Percentiles rank a stretch among this genome's conserved stretches.
These are phyloP conservation scores for Drosophila neocordata DNA, from an alignment of 1,140 invertebrate genomes.

Conservation along the genomic window DNA sequence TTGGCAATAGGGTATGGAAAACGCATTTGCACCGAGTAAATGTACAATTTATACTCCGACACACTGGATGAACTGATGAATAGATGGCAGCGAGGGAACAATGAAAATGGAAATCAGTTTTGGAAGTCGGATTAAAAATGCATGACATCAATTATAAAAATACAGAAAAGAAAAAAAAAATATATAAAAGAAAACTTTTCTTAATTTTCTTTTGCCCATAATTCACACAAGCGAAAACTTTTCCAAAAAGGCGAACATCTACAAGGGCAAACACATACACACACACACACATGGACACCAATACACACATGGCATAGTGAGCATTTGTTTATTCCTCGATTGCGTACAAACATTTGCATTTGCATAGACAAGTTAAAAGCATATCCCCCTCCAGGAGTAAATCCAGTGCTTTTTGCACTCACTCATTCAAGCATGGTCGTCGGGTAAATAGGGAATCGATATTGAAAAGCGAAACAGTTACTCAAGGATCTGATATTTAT, in stretches of 20 bases:
- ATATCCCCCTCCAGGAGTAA: slow-evolving; percentile 31
- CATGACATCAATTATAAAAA: slow-evolving; percentile 73
- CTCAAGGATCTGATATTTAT: no score
- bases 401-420: neutral
- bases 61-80: neutral
- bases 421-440: neutral
- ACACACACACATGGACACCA: slow-evolving; percentile 21
- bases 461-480: slow-evolving; percentile 1
- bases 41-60: slow-evolving; percentile 15
- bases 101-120: slow-evolving; percentile 39
- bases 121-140: slow-evolving; percentile 62
- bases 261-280: slow-evolving; percentile 34
- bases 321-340: slow-evolving; percentile 77
- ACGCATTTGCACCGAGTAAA: neutral
- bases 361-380: slow-evolving; percentile 76
- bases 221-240: slow-evolving; percentile 56
- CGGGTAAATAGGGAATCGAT: neutral
- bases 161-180: no score
- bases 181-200: slow-evolving; percentile 54
- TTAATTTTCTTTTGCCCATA: slow-evolving; percentile 71
- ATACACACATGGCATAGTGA: slow-evolving; percentile 31
- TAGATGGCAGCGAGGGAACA: slow-evolving; percentile 8
- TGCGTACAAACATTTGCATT: slow-evolving; percentile 78
- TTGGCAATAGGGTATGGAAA: neutral
- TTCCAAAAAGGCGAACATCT: slow-evolving; percentile 57